Percentiles rank a stretch among this genome's conserved stretches.
phyloP scores from a whole-genome alignment of 2,113 vertebrate species.

The Labeo rohita region DNA sequence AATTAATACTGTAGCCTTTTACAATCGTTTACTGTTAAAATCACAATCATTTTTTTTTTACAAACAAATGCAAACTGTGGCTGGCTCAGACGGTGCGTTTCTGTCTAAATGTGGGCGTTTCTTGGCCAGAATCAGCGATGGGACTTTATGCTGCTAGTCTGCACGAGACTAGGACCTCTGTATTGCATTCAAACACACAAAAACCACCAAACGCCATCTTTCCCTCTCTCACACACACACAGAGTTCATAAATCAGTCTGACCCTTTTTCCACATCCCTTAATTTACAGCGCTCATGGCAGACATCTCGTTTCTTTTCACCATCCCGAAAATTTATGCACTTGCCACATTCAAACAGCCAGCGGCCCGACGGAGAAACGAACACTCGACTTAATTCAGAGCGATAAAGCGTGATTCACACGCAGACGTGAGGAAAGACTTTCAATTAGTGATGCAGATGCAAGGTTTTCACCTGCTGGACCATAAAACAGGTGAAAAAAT shows the following conservation, averaged over 20 bases:
- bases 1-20: too few species aligned
- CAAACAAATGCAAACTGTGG: neutral
- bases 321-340: slow-evolving; percentile 71
- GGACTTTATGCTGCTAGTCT: neutral
- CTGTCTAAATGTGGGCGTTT: neutral
- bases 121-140: neutral
- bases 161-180: neutral
- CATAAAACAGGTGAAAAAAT: neutral
- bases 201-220: neutral
- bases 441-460: neutral
- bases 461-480: neutral
- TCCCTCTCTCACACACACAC: neutral
- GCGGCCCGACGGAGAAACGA: slow-evolving; percentile 8
- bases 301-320: slow-evolving; percentile 56
- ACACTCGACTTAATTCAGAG: slow-evolving; percentile 16
- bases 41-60: too few species aligned
- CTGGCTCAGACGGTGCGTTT: neutral
- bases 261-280: slow-evolving; percentile 69
- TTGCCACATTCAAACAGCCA: slow-evolving; percentile 65
- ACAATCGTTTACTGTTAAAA: too few species aligned
- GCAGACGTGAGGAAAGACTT: neutral
- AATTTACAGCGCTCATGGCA: slow-evolving; percentile 72
- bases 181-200: slow-evolving; percentile 9
- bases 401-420: neutral
- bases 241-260: slow-evolving; percentile 72